A percentile compares a stretch with the other conserved stretches of the same genome.
phyloP scores from a whole-genome alignment of 2,888 invertebrate species.

The Toxonevra muliebris region DNA sequence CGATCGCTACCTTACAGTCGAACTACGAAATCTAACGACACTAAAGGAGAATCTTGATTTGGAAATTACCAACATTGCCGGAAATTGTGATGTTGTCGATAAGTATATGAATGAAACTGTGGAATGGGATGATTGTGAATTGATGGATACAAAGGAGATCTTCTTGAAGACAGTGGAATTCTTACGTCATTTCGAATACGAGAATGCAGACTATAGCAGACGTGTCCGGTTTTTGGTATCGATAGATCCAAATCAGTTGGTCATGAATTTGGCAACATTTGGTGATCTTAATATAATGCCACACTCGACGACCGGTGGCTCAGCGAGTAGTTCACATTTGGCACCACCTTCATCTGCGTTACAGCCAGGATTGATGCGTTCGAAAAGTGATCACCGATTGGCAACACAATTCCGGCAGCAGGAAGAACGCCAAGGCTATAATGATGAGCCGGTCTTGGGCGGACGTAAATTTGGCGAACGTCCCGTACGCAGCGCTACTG shows the following conservation, averaged over 20 bases:
- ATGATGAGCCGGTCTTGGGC: constrained; percentile 76
- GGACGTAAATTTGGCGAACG: constrained; percentile 84
- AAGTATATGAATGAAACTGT: constrained; percentile 91
- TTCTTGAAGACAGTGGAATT: constrained; percentile 96
- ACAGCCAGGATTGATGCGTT: constrained; percentile 85
- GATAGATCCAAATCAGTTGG: constrained; percentile 91
- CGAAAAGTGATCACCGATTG: constrained; percentile 91
- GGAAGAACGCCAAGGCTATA: constrained; percentile 79
- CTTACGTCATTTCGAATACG: constrained; percentile 92
- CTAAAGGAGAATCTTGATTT: constrained; percentile 93
- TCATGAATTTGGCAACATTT: constrained; percentile 86
- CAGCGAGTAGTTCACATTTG: constrained; percentile 66
- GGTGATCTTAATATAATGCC: constrained; percentile 88
- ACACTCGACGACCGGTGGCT: constrained; percentile 66
- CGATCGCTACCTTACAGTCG: constrained; percentile 89
- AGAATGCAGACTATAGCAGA: constrained; percentile 87
- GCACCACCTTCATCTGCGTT: constrained; percentile 70
- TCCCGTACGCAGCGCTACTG: constrained; percentile 65
- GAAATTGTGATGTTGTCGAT: constrained; percentile 96
- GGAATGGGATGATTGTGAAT: constrained; percentile 91
- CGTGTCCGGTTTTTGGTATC: constrained; percentile 87
- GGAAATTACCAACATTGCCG: constrained; percentile 93
- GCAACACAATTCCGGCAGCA: constrained; percentile 89
- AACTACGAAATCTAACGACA: constrained; percentile 84
- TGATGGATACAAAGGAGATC: constrained; percentile 95